Base-by-base conservation (phyloP, 2,888 invertebrate species). In the Morpho achilles region DNA sequence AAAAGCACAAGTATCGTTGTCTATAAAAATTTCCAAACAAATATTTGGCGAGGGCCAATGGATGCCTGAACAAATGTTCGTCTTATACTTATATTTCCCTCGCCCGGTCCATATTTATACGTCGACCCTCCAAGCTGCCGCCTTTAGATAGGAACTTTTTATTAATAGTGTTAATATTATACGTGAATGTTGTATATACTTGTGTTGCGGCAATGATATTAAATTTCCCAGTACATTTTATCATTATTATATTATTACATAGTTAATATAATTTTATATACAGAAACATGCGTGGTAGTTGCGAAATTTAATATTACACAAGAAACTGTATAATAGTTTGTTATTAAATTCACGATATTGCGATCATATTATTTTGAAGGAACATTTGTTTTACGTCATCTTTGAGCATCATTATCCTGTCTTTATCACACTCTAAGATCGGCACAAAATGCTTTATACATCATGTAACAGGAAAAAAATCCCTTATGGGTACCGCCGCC, bases 41-140 rank as follows among this genome's bases (percentile, higher is more conserved):
- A 54, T 54, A 54, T 54, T 54, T 54, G 54, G 42, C 10, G 10
- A 47, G 54, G 54, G 23, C 47, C n/a, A 40, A 54, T 48, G 54
- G 48, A 10, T 47, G 47, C 51, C 49, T 52, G 56, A 57, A 56
- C 58, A 60, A 63, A 63, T 59, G 59, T 46, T 59, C 56, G 69
- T 69, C 67, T n/a, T 75, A 69, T 63, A 75, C 70, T 81, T 77
- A 83, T 82, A 84, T 83, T 84, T 83, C 75, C 78, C 69, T 75
- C 70, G 65, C 73, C 74, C 86, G 85, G 84, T 86, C 86, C 85
- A 84, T 85, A 86, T 87, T 87, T 85, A 88, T 84, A 79, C 73
- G 76, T 77, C 80, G 76, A 82, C 80, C 84, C 85, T 82, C 72
- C 72, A 70, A 65, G 79, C 82, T 84, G 84, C 68, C 70, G 58